These are phyloP conservation scores for Pipra filicauda DNA, from an alignment of 2,113 vertebrate species.

Conservation along the genomic window DNA sequence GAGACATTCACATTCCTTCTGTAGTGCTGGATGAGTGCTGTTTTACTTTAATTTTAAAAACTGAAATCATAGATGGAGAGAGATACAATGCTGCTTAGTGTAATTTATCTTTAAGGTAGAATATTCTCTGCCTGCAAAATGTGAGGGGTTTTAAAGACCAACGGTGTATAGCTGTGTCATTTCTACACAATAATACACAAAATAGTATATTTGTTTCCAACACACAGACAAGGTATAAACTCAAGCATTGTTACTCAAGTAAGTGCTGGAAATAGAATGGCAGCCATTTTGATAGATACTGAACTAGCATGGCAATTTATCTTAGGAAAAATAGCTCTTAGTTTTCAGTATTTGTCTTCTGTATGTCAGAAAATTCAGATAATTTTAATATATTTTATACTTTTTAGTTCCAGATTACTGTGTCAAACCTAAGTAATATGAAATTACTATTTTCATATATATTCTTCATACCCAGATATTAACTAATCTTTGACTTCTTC, in stretches of 20 bases:
- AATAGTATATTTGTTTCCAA: background rate
- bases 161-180: background rate
- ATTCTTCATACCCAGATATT: slow-evolving; percentile 54
- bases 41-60: slow-evolving; percentile 13
- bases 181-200: background rate
- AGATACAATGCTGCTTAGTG: background rate
- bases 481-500: slow-evolving; percentile 47
- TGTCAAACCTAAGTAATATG: slow-evolving; percentile 40
- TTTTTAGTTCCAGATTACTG: background rate
- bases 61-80: background rate
- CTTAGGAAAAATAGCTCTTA: background rate
- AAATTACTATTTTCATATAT: slow-evolving; percentile 49
- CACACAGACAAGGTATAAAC: background rate
- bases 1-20: background rate
- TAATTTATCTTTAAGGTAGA: background rate
- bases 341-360: background rate
- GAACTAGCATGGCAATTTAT: background rate
- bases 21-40: background rate
- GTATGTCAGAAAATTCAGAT: background rate
- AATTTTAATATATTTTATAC: background rate
- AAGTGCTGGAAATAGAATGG: background rate
- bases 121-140: background rate
- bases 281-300: background rate
- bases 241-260: background rate
- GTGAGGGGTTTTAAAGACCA: background rate